Base-by-base conservation (phyloP, 2,113 vertebrate species). In the Ptyas mucosa region DNA sequence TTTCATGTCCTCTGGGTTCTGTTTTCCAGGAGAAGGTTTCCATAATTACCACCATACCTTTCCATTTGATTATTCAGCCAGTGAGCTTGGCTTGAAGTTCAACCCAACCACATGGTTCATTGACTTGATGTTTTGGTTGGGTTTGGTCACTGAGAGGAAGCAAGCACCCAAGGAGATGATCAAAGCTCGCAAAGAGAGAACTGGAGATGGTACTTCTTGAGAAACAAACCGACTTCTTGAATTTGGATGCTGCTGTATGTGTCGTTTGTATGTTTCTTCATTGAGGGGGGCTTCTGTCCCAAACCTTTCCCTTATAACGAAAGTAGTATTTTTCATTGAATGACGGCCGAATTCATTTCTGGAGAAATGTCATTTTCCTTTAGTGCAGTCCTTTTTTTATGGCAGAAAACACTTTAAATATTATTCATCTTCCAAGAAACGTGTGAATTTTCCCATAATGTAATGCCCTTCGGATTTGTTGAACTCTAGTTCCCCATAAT, bases 31-130 rank as follows among this genome's bases (percentile, higher is more conserved):
- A 53, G 98, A 98, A 96, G 98, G 98, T 87, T 98, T 98, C 96
- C 97, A 98, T 95, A 98, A 97, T 85, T 98, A 98, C 94, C 97
- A 98, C 92, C 98, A 98, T 89, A 98, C 98, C 23, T 98, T 98
- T 91, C 98, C 98, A 2, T 98, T 98, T 0, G 98, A 98, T 96
- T 98, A 98, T 95, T 98, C 98, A 1, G 97, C 97, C 18, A 98
- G 98, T 0, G 98, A 98, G 96, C 97, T 98, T 93, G 98, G 98
- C 93, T 94, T 98, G 91, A 98, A 97, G 93, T 98, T 98, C 96
- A 98, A 98, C 97, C 98, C 98, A 46, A 98, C 98, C 95, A 98
- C 98, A 5, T 98, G 98, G 97, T 98, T 98, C 96, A 98, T 98
- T 96, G 98, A 98, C 96, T 97, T 98, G 96, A 98, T 98, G 98